Percentiles rank a stretch among this genome's conserved stretches.
These are phyloP conservation scores for Athalia circularis DNA, from an alignment of 2,888 invertebrate species.

Conservation along the genomic window DNA sequence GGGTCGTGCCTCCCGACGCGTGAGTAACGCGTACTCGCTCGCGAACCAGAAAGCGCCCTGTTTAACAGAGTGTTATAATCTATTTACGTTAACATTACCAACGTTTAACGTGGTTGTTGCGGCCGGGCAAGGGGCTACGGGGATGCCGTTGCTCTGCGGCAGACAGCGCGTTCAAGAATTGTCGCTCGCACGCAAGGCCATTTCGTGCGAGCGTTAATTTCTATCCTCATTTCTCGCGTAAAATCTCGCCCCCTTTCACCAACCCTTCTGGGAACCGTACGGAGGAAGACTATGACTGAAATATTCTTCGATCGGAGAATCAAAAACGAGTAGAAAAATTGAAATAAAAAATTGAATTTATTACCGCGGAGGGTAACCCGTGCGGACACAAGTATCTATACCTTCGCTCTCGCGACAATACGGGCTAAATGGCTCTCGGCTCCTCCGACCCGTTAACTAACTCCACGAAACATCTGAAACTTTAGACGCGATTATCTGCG, in stretches of 20 bases:
- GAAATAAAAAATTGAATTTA: too few relatives aligned
- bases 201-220: constrained; percentile 72
- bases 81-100: constrained; percentile 75
- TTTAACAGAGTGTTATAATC: constrained; percentile 75
- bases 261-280: neutral
- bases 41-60: constrained; percentile 67
- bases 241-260: constrained; percentile 30
- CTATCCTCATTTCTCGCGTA: constrained; percentile 40
- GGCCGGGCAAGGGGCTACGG: constrained; percentile 52
- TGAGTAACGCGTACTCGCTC: constrained; percentile 71
- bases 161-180: constrained; percentile 74
- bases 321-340: neutral
- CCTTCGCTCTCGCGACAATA: constrained; percentile 69
- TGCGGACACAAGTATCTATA: constrained; percentile 49
- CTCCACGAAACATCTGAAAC: constrained; percentile 72
- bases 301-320: neutral
- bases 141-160: constrained; percentile 65
- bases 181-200: constrained; percentile 73
- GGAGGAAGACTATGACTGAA: too few relatives aligned
- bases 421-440: constrained; percentile 71
- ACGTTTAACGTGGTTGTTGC: constrained; percentile 73
- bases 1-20: constrained; percentile 72
- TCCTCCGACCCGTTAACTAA: constrained; percentile 69
- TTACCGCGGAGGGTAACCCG: constrained; percentile 7
- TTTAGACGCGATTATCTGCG: constrained; percentile 73